Evolutionary conservation across 2,888 invertebrate genomes (phyloP).

Genomic region (Conomelus anceps): DNA sequence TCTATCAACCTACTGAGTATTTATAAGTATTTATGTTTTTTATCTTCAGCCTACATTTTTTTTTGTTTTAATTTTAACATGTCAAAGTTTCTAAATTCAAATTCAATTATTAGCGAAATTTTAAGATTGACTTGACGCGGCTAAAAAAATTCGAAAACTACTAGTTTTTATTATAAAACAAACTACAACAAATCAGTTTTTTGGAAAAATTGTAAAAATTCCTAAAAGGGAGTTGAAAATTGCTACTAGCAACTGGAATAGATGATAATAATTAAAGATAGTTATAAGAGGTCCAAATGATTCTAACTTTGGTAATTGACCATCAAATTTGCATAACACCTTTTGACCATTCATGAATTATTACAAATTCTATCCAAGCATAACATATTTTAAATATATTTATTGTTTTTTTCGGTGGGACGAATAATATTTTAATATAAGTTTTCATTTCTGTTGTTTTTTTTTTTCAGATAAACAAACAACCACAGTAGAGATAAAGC

Average conservation of each 20-base stretch:
- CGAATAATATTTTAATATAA: background rate
- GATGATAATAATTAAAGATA: background rate
- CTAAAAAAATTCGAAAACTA: background rate
- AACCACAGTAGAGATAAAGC: too few relatives aligned
- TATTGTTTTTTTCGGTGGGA: background rate
- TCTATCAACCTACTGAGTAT: background rate
- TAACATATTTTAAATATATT: background rate
- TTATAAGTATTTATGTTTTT: background rate
- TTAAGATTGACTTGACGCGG: background rate
- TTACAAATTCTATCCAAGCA: background rate
- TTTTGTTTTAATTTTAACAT: background rate
- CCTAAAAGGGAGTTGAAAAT: background rate
- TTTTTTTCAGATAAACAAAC: too few relatives aligned
- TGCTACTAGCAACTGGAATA: too few relatives aligned
- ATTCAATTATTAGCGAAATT: background rate
- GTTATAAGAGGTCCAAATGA: background rate
- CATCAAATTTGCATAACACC: background rate
- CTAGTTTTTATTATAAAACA: background rate
- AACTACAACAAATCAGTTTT: background rate
- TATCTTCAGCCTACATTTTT: background rate
- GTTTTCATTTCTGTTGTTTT: too few relatives aligned
- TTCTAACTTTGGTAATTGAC: background rate
- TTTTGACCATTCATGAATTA: background rate
- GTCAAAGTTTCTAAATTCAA: background rate
- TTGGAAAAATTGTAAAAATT: background rate